Evolutionary conservation across 2,113 vertebrate species (phyloP).

Genomic region (Glareola pratincola): DNA sequence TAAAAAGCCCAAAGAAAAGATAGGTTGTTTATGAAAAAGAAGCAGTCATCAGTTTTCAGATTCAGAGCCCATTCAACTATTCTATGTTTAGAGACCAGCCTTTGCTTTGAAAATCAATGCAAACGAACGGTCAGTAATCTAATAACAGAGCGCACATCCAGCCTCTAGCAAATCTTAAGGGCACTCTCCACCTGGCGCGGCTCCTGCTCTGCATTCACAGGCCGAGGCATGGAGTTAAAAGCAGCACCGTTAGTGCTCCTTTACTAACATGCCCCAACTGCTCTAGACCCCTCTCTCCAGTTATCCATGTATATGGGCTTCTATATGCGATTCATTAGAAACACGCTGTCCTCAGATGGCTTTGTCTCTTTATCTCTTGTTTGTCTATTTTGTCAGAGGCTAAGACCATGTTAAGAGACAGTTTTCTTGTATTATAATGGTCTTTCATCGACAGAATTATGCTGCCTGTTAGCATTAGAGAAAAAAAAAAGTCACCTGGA

Average conservation of each 20-base stretch:
- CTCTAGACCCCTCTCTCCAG: neutral
- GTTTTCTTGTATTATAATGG: neutral
- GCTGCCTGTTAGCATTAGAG: neutral
- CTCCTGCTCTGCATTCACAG: neutral
- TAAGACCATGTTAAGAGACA: neutral
- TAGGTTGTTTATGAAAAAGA: fast-evolving
- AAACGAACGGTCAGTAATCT: neutral
- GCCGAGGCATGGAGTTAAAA: fast-evolving
- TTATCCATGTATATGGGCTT: neutral
- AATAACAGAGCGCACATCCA: neutral
- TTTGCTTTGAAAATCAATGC: neutral
- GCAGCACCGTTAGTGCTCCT: neutral
- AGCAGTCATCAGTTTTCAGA: neutral
- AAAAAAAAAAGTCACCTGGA: neutral
- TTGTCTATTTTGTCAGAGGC: neutral
- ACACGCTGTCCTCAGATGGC: fast-evolving
- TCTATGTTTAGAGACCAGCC: neutral
- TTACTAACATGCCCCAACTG: neutral
- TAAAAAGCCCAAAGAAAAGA: neutral
- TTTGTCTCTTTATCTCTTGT: neutral
- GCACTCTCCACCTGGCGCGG: fast-evolving
- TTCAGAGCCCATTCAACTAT: neutral
- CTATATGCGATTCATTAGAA: fast-evolving
- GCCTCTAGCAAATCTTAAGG: too few relatives aligned
- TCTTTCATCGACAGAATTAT: neutral